Evolutionary conservation across 2,888 invertebrate species (phyloP).

Genomic region (Vanessa cardui): DNA sequence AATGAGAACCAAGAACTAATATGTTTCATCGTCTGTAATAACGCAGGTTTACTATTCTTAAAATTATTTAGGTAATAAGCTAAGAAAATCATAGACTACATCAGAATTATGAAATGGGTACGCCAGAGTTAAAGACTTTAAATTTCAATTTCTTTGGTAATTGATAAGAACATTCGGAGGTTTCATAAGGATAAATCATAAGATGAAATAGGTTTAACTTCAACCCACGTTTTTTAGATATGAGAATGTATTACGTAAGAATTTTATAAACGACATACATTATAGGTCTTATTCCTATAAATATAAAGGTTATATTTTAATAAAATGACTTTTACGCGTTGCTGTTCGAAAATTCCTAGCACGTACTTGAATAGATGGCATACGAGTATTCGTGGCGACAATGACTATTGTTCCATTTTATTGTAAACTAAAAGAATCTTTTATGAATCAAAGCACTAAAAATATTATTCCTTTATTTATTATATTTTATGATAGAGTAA

Average conservation of each 20-base stretch:
- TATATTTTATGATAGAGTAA: too few relatives aligned
- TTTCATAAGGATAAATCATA: slow-evolving; percentile 30
- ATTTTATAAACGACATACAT: slow-evolving; percentile 8
- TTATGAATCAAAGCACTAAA: too few relatives aligned
- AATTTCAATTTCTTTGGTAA: slow-evolving; percentile 31
- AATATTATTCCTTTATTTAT: too few relatives aligned
- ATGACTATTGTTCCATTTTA: slow-evolving; percentile 18
- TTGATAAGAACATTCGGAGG: slow-evolving; percentile 31
- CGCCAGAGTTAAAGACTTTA: not conserved
- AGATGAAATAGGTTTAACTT: slow-evolving; percentile 39
- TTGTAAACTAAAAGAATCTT: slow-evolving; percentile 11
- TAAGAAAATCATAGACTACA: not conserved
- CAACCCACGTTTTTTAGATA: slow-evolving; percentile 20
- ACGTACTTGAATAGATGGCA: slow-evolving; percentile 26
- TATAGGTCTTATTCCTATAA: slow-evolving; percentile 19
- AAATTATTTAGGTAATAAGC: too few relatives aligned
- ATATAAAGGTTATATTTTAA: slow-evolving; percentile 23
- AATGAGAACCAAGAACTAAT: too few relatives aligned
- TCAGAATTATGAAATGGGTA: not conserved
- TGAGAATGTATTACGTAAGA: slow-evolving; percentile 26
- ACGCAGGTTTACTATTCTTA: too few relatives aligned
- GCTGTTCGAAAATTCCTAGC: slow-evolving; percentile 22
- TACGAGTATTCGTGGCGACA: slow-evolving; percentile 19
- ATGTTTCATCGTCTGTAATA: too few relatives aligned
- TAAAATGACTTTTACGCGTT: slow-evolving; percentile 27